Evolutionary conservation across 2,113 vertebrate species (phyloP).

Genomic region (Lontra canadensis): DNA sequence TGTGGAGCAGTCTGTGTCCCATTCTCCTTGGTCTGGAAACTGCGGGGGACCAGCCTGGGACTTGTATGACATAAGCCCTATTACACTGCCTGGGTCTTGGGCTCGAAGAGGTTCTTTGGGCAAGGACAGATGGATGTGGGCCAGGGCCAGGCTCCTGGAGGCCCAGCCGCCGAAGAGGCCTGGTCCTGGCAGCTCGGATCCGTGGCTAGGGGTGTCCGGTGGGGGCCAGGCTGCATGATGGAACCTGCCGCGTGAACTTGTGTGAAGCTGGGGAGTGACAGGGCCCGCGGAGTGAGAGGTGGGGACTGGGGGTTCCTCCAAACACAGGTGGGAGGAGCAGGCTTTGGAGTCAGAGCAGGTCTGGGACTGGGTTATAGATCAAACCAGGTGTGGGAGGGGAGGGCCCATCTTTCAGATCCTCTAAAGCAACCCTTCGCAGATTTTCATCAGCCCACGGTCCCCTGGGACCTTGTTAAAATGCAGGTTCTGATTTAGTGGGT

Average conservation of each 20-base stretch:
- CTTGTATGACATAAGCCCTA: fast-evolving
- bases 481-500: not conserved
- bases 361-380: not conserved
- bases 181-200: fast-evolving
- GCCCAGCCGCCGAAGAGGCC: too few relatives aligned
- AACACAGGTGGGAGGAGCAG: not conserved
- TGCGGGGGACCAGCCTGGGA: fast-evolving
- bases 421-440: not conserved
- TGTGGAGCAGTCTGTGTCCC: not conserved
- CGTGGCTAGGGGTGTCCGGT: fast-evolving
- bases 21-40: not conserved
- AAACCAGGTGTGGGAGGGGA: not conserved
- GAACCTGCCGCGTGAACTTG: not conserved
- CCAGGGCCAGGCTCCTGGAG: fast-evolving
- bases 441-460: fast-evolving
- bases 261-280: not conserved
- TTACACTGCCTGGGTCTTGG: fast-evolving
- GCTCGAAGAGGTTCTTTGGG: not conserved
- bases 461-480: not conserved
- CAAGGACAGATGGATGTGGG: not conserved
- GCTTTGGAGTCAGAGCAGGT: not conserved
- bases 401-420: fast-evolving
- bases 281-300: not conserved
- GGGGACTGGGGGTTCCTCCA: fast-evolving
- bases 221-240: not conserved